Conservation (phyloP, 2,797 vertebrate species). For the Chrosomus eos region DNA sequence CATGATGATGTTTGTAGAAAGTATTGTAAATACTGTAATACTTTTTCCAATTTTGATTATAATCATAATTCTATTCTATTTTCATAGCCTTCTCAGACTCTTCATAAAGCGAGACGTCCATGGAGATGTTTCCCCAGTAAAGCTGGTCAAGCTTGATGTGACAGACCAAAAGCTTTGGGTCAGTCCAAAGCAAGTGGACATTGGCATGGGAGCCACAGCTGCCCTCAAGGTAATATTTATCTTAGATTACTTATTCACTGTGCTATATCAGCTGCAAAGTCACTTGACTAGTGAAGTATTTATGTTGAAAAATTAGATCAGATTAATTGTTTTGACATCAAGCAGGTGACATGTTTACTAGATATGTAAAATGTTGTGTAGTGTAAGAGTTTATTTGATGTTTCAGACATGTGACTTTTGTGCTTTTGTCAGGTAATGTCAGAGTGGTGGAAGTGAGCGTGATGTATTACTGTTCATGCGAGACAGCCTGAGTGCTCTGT, state of each 20-base stretch:
- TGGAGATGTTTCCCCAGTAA: too few species aligned
- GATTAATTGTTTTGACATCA: slow-evolving; percentile 39
- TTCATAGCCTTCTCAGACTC: too few species aligned
- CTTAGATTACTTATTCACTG: slow-evolving; percentile 29
- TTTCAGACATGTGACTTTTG: slow-evolving; percentile 19
- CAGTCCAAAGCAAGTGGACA: slow-evolving; percentile 53
- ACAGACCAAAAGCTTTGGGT: slow-evolving; percentile 45
- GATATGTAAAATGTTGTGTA: slow-evolving; percentile 6
- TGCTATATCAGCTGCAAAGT: slow-evolving; percentile 21
- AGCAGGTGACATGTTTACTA: slow-evolving; percentile 23
- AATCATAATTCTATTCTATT: too few species aligned
- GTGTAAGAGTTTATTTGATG: slow-evolving; percentile 9
- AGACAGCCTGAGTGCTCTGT: slow-evolving; percentile 45
- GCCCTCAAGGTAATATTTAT: slow-evolving; percentile 41
- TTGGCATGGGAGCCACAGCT: slow-evolving; percentile 52
- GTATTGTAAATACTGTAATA: slow-evolving; percentile 39
- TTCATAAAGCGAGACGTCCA: too few species aligned
- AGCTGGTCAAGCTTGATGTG: background rate
- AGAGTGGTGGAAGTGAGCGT: slow-evolving; percentile 33
- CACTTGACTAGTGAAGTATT: slow-evolving; percentile 7
- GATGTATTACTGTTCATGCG: slow-evolving; percentile 40
- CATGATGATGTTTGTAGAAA: slow-evolving; percentile 35
- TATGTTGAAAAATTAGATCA: slow-evolving; percentile 22
- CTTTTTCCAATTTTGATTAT: background rate
- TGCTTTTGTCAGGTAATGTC: slow-evolving; percentile 39